A percentile compares a stretch with the other conserved stretches of the same genome.
phyloP scores from a whole-genome alignment of 2,113 vertebrate genomes.

The Toxotes chatareus region DNA sequence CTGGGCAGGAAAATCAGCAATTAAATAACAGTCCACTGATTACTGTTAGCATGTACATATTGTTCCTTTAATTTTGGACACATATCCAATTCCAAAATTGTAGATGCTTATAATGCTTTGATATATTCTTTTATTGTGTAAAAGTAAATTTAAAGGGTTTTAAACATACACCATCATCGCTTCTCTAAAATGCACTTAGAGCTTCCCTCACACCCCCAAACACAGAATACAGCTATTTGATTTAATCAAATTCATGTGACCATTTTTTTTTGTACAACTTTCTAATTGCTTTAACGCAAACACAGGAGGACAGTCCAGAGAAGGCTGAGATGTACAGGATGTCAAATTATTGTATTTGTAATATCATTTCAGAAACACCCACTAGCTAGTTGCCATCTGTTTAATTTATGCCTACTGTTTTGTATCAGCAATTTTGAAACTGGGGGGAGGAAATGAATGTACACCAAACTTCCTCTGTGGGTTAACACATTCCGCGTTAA shows the following conservation, averaged over 20 bases:
- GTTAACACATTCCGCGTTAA: slow-evolving; percentile 18
- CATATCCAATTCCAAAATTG: neutral
- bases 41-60: no score
- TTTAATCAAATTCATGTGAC: neutral
- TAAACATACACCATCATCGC: no score
- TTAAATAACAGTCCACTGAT: no score
- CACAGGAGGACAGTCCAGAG: neutral
- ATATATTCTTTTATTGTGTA: no score
- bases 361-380: slow-evolving; percentile 15
- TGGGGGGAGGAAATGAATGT: slow-evolving; percentile 3
- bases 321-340: neutral
- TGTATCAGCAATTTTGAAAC: slow-evolving; percentile 9
- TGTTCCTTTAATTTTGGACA: neutral
- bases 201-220: neutral
- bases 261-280: neutral
- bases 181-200: neutral
- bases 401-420: slow-evolving; percentile 25
- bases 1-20: no score
- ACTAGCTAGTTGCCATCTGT: neutral
- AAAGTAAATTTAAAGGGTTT: no score
- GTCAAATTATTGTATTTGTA: neutral
- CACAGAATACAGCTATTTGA: neutral
- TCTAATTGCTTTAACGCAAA: neutral
- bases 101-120: neutral
- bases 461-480: neutral